Conservation (phyloP, 1,140 invertebrate genomes). For the Brachystomella parvula region DNA sequence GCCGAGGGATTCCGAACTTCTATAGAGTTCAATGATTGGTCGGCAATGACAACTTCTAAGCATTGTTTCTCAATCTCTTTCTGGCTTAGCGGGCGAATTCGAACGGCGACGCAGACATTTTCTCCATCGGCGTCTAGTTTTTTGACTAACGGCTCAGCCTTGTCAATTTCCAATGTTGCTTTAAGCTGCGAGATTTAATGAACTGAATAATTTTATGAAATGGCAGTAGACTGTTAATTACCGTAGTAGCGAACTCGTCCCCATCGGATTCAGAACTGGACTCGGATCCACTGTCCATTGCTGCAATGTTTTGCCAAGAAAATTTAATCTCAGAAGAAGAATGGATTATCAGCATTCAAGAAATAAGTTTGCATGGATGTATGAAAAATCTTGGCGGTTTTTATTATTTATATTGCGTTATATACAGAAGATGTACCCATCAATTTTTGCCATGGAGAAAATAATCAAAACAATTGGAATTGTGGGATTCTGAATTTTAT, state of each 20-base stretch:
- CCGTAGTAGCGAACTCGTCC: background rate
- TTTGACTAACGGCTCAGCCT: background rate
- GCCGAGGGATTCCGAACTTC: slow-evolving; percentile 61
- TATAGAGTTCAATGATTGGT: slow-evolving; percentile 58
- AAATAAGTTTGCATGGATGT: too few species aligned
- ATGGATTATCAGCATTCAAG: too few species aligned
- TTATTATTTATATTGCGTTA: too few species aligned
- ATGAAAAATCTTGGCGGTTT: too few species aligned
- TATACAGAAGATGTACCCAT: background rate
- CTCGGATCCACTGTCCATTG: too few species aligned
- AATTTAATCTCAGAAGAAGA: too few species aligned
- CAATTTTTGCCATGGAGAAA: background rate
- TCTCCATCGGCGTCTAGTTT: slow-evolving; percentile 38
- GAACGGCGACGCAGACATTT: slow-evolving; percentile 69
- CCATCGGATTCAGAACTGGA: too few species aligned
- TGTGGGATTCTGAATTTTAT: too few species aligned
- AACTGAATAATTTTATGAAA: background rate
- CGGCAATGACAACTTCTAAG: slow-evolving; percentile 54
- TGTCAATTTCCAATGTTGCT: background rate
- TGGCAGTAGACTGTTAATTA: too few species aligned
- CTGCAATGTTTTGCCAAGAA: too few species aligned
- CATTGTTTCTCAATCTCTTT: slow-evolving; percentile 62
- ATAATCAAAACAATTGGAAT: too few species aligned
- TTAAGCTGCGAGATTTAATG: background rate
- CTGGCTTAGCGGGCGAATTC: slow-evolving; percentile 75